Percentiles rank a stretch among this genome's conserved stretches.
Evolutionary conservation across 2,888 invertebrate species (phyloP).

Genomic region (Cepaea hortensis): DNA sequence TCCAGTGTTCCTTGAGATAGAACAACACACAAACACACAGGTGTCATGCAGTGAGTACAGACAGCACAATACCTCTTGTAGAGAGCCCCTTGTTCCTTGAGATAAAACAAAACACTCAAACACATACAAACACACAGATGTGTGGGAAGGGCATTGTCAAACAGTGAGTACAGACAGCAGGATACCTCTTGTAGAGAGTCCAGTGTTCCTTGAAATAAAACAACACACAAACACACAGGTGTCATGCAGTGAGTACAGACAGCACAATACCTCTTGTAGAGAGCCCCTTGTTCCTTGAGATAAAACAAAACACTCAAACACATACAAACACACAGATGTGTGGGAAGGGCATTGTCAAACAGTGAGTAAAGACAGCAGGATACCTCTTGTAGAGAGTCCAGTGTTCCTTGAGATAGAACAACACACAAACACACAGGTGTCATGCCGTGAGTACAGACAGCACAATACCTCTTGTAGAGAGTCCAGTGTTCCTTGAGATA

Average conservation of each 20-base stretch:
- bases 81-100: too few relatives aligned
- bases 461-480: slow-evolving; percentile 81
- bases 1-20: slow-evolving; percentile 84
- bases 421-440: too few relatives aligned
- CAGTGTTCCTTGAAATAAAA: slow-evolving; percentile 76
- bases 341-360: slow-evolving; percentile 84
- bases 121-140: too few relatives aligned
- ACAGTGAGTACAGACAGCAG: background rate
- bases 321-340: too few relatives aligned
- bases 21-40: too few relatives aligned
- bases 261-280: slow-evolving; percentile 81
- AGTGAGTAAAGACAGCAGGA: background rate
- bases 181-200: slow-evolving; percentile 84
- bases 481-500: slow-evolving; percentile 84
- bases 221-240: too few relatives aligned
- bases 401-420: slow-evolving; percentile 49
- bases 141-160: slow-evolving; percentile 84
- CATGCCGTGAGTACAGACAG: background rate
- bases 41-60: too few relatives aligned
- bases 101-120: too few relatives aligned
- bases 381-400: slow-evolving; percentile 86
- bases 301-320: too few relatives aligned
- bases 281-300: slow-evolving; percentile 78
- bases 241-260: background rate
- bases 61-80: too few relatives aligned